These are phyloP conservation scores for Eclectus roratus DNA, from an alignment of 2,113 vertebrate genomes.

Conservation along the genomic window DNA sequence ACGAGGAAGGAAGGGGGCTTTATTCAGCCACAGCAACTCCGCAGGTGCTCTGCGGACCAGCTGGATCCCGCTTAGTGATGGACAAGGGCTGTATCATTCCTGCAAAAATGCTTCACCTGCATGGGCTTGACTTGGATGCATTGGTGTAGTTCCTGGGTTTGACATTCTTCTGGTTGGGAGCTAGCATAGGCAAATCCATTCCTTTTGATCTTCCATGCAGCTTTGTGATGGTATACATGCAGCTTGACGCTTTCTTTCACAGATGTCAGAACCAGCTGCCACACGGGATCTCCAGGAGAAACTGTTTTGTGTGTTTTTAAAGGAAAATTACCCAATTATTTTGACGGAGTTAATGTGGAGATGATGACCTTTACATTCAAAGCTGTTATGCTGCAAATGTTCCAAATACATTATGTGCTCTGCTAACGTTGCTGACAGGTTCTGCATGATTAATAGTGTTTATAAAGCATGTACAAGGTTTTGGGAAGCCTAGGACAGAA, in stretches of 20 bases:
- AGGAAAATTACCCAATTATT: slow-evolving; percentile 56
- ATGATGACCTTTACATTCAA: slow-evolving; percentile 63
- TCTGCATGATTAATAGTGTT: slow-evolving; percentile 54
- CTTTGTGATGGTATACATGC: background rate
- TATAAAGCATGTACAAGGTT: slow-evolving; percentile 45
- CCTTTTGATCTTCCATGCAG: slow-evolving; percentile 40
- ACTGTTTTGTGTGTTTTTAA: slow-evolving; percentile 60
- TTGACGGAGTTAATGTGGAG: slow-evolving; percentile 64
- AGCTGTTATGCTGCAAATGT: slow-evolving; percentile 50
- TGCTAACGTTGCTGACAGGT: slow-evolving; percentile 36
- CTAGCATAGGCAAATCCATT: background rate
- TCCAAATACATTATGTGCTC: slow-evolving; percentile 52
- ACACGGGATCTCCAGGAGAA: slow-evolving; percentile 9
- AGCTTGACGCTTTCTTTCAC: slow-evolving; percentile 41
- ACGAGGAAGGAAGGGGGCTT: background rate
- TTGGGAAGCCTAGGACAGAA: slow-evolving; percentile 55
- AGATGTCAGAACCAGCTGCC: slow-evolving; percentile 43
- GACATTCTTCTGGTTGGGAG: slow-evolving; percentile 24
- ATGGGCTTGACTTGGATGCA: slow-evolving; percentile 28
- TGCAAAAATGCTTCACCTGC: background rate
- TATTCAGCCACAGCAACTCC: background rate
- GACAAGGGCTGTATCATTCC: background rate
- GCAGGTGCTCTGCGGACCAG: background rate
- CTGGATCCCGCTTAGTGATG: background rate
- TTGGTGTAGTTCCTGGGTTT: slow-evolving; percentile 22